Percentiles rank a stretch among this genome's conserved stretches.
Conservation (phyloP, 2,797 vertebrate genomes). For the Megalops cyprinoides region DNA sequence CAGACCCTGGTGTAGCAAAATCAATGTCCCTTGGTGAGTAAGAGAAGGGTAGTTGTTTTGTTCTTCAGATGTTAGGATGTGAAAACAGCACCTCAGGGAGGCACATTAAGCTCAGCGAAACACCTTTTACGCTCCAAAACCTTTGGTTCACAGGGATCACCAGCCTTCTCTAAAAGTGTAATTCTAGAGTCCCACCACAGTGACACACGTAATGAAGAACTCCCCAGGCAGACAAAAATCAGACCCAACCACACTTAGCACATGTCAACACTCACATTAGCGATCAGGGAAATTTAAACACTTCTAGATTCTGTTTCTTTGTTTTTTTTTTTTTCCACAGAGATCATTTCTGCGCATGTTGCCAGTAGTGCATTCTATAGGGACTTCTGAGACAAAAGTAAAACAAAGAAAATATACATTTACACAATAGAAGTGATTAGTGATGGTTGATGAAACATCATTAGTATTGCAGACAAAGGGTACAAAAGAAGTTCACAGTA, state of each 20-base stretch:
- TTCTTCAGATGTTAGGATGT: not conserved
- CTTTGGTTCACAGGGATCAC: constrained; percentile 4
- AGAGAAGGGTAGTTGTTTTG: not conserved
- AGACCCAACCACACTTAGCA: not conserved
- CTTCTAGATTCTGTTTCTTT: not conserved
- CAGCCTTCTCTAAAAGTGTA: not conserved
- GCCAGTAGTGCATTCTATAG: not conserved
- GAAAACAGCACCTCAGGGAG: not conserved
- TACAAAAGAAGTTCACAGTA: not conserved
- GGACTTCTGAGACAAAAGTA: not conserved
- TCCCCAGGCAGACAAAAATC: not conserved
- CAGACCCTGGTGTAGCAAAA: not conserved
- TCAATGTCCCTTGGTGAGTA: not conserved
- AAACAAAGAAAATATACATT: constrained; percentile 8
- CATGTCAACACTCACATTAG: not conserved
- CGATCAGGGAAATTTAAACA: constrained; percentile 2
- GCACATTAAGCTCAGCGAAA: not conserved
- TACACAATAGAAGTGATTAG: not conserved
- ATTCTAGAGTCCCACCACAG: not conserved
- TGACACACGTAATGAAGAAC: not conserved
- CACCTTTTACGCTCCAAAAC: constrained; percentile 1
- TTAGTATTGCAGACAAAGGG: not conserved
- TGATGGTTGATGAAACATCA: not conserved
- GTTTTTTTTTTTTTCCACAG: not conserved
- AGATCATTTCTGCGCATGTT: not conserved